Evolutionary conservation across 2,113 vertebrate genomes (phyloP), one percentile per base, ranked within the genome.

Genomic region (Cricetomys ansorgei): DNA sequence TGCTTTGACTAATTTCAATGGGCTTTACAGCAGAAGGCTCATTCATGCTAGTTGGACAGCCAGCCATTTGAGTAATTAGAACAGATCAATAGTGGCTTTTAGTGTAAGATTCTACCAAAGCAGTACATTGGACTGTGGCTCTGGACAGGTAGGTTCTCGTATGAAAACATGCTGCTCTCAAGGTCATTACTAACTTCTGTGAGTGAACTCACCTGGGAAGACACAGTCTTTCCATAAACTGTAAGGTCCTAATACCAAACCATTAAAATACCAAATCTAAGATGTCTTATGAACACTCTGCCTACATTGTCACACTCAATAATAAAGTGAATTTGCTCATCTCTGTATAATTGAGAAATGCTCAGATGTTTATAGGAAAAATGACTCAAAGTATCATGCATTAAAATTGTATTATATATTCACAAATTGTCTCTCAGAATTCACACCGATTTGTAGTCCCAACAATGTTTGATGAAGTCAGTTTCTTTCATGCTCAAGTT

Each of bases 201-300:
- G 31, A 75, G 45, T 31, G n/a, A 13, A 7, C 2, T n/a, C 64
- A 19, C 17, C 27, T 70, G 37, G 10, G 10, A 37, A 73, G 1
- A 40, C 17, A 12, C 15, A 29, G 0, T 15, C 25, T 27, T 57
- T 77, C 5, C 25, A 17, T 7, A 59, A 48, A 37, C 25, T 67
- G 21, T 45, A 80, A 84, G 57, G 2, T 31, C 45, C 67, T 43
- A 15, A 40, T 83, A 23, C 64, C 50, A 77, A 81, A 89, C 45
- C n/a, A n/a, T 31, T 65, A 80, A 89, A 83, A 45, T 65, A 31
- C 21, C 59, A 48, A 81, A 92, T 87, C 65, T 80, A 76, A 64
- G 84, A 92, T 4, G 2, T 21, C 7, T 2, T 1, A 9, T 29
- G 23, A 76, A 50, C 55, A 23, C 29, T 79, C 19, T 2, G 43